These are phyloP conservation scores for Pycnomerus fuliginosus DNA, from an alignment of 2,888 invertebrate species.

Conservation along the genomic window DNA sequence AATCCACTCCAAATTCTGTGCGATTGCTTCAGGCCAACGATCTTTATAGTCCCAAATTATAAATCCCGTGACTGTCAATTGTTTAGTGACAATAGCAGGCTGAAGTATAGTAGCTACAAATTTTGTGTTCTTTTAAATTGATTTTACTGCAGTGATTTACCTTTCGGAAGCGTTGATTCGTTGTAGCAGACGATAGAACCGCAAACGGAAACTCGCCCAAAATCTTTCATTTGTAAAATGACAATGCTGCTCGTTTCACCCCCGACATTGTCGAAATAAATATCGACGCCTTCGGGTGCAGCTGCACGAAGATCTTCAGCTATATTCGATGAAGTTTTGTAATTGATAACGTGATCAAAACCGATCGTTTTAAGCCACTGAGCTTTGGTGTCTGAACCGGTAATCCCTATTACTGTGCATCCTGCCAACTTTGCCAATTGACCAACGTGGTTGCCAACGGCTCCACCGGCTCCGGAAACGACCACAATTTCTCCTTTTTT, in stretches of 20 bases:
- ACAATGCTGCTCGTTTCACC: conserved; percentile 68
- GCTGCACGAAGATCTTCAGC: conserved; percentile 56
- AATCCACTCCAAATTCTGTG: conserved; percentile 61
- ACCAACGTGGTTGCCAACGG: conserved; percentile 74
- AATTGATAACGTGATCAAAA: conserved; percentile 69
- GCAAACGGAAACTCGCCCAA: conserved; percentile 68
- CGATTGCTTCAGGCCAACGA: conserved; percentile 58
- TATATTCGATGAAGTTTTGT: conserved; percentile 62
- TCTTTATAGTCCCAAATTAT: conserved; percentile 58
- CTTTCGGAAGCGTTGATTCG: conserved; percentile 41
- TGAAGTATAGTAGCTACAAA: conserved; percentile 56
- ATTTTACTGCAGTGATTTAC: conserved; percentile 28
- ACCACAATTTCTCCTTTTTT: conserved; percentile 70
- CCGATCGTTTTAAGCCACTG: conserved; percentile 64
- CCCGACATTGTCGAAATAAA: conserved; percentile 76
- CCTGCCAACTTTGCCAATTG: conserved; percentile 74
- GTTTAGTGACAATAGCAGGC: conserved; percentile 56
- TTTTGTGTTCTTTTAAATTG: too few relatives aligned
- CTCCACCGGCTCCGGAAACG: conserved; percentile 73
- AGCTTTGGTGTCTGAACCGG: conserved; percentile 70
- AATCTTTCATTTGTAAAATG: conserved; percentile 64
- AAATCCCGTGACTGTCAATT: conserved; percentile 67
- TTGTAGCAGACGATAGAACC: conserved; percentile 72
- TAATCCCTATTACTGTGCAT: conserved; percentile 68
- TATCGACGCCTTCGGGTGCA: conserved; percentile 69